Base-by-base conservation (phyloP, 2,797 vertebrate species). In the Podargus strigoides region DNA sequence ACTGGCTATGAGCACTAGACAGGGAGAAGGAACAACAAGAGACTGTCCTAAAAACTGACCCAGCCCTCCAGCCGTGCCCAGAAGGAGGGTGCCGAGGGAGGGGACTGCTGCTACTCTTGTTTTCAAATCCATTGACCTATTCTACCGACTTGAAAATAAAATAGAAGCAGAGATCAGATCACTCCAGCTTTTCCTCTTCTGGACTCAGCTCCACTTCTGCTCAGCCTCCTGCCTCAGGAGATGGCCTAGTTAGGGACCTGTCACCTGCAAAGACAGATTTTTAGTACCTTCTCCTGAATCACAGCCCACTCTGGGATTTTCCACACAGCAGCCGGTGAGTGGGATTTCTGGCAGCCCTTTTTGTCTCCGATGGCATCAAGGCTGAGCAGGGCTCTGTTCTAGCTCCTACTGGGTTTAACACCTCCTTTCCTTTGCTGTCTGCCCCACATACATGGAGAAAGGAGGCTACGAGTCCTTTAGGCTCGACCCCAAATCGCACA, bases 311-410 rank as follows among this genome's bases (percentile, higher is more conserved):
- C 68, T 0, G 13, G 91, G 95, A 77, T 91, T 90, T 90, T 94
- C 96, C 50, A 49, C 73, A 39, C 0, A 2, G 55, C 96, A 96
- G 95, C 95, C 94, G 95, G 87, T 95, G 96, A 95, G 95, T 94
- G 79, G 94, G 96, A 95, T 78, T 81, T 39, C 79, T 96, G 94
- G 94, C 95, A 94, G 83, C 85, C 90, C 90, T 94, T 78, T 84
- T 30, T 75, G 76, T 86, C 91, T 88, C 83, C 0, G 0, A 49
- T 70, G 90, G 80, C 90, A 96, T 88, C 91, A 76, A 95, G 87
- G 95, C 95, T 94, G 90, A 92, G 79, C 79, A 91, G 73, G 85
- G 82, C 75, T 77, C 34, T 26, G 22, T 73, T 89, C 37, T 53
- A 60, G 85, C 70, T 94, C 90, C 90, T 90, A 17, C 85, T 27